Conservation (phyloP, 2,888 invertebrate genomes). For the Teleogryllus oceanicus region DNA sequence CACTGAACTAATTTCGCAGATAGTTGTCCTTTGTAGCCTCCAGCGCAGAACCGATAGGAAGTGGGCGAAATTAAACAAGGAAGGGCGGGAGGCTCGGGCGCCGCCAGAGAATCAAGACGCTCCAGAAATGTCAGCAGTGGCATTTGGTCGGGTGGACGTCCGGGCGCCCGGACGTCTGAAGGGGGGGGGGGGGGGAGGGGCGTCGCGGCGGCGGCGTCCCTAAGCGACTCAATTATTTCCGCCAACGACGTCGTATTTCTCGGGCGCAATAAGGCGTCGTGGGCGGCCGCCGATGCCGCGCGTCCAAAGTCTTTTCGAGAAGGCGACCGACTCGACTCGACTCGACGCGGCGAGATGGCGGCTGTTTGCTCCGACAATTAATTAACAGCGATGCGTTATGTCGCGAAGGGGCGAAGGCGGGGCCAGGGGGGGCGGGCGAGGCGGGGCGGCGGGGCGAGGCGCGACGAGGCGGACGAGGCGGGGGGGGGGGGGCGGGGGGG, state of each 20-base stretch:
- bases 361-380: neutral
- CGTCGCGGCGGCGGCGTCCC: neutral
- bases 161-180: neutral
- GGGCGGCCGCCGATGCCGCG: neutral
- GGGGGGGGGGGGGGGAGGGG: neutral
- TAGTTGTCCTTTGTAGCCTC: no score
- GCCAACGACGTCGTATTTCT: constrained; percentile 18
- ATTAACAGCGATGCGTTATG: neutral
- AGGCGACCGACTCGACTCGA: neutral
- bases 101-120: neutral
- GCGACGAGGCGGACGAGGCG: no score
- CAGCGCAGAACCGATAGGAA: no score
- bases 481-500: no score
- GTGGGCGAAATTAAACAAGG: no score
- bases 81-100: neutral
- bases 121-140: neutral
- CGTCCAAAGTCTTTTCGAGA: neutral
- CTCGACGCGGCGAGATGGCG: neutral
- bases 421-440: no score
- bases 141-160: neutral
- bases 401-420: neutral
- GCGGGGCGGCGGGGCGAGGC: no score
- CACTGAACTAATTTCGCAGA: no score
- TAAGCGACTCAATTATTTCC: constrained; percentile 18
- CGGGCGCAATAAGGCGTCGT: neutral